These are phyloP conservation scores for Zoanthus solanderi DNA, from an alignment of 92 coral and sea anemone genomes.

Conservation along the genomic window DNA sequence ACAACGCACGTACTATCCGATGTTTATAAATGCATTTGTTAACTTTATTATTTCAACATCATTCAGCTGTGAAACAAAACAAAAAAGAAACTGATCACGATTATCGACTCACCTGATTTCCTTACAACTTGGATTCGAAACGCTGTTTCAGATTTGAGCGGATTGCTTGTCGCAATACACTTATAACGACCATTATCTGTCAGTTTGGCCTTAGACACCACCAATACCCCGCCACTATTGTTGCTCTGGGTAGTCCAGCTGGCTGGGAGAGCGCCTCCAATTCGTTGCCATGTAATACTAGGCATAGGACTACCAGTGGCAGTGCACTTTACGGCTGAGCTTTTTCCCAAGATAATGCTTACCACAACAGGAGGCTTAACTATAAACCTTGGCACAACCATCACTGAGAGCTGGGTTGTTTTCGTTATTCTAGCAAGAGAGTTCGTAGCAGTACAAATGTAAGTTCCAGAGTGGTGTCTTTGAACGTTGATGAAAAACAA, in stretches of 20 bases:
- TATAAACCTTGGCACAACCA: conserved; percentile 33
- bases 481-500: conserved; percentile 14
- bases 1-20: no score
- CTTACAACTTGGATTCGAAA: not conserved
- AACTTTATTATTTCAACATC: no score
- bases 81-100: no score
- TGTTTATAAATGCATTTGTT: no score
- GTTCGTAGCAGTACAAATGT: conserved; percentile 33
- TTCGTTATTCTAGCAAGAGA: not conserved
- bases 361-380: conserved; percentile 16
- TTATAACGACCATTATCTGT: conserved; percentile 37
- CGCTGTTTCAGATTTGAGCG: conserved; percentile 31
- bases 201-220: not conserved
- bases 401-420: conserved; percentile 40
- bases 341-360: not conserved
- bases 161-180: conserved; percentile 39
- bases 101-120: conserved; percentile 1
- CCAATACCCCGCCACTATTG: not conserved
- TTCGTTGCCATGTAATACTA: conserved; percentile 39
- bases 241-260: conserved; percentile 7
- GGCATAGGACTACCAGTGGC: conserved; percentile 37
- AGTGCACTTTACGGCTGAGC: not conserved
- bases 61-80: no score
- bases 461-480: conserved; percentile 36
- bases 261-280: conserved; percentile 29